These are phyloP conservation scores for Trichomycterus rosablanca DNA, from an alignment of 2,113 vertebrate species.

Conservation along the genomic window DNA sequence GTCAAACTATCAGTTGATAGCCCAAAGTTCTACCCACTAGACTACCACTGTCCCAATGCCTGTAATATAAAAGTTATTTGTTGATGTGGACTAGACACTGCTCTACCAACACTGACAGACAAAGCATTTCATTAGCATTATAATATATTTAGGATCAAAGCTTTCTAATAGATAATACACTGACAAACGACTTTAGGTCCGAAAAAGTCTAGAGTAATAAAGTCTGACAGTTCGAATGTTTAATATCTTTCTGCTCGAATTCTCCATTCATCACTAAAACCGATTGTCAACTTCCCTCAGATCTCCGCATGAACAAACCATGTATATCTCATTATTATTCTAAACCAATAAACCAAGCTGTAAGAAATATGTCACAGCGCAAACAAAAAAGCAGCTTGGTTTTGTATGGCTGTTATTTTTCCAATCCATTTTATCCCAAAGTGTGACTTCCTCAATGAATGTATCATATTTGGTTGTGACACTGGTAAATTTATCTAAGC, in stretches of 20 bases:
- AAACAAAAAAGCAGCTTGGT: neutral
- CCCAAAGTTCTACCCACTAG: no score
- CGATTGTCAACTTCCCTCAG: neutral
- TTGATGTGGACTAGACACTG: no score
- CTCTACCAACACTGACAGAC: no score
- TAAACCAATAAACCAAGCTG: neutral
- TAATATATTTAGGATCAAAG: no score
- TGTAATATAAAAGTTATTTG: no score
- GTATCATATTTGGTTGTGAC: no score
- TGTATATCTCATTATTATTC: neutral
- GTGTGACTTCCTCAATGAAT: no score
- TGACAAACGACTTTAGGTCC: neutral
- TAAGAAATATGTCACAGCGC: slow-evolving; percentile 2
- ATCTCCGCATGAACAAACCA: neutral
- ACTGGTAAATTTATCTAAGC: no score
- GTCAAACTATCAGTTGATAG: no score
- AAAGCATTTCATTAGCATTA: no score
- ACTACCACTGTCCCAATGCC: no score
- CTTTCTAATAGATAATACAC: neutral
- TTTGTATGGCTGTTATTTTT: neutral
- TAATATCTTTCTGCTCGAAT: neutral
- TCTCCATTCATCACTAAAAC: neutral
- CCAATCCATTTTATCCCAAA: no score
- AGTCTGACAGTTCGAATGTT: neutral
- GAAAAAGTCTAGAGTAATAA: neutral